Percentiles rank a stretch among this genome's conserved stretches.
phyloP scores from a whole-genome alignment of 2,888 invertebrate genomes.

The Thyatira batis region DNA sequence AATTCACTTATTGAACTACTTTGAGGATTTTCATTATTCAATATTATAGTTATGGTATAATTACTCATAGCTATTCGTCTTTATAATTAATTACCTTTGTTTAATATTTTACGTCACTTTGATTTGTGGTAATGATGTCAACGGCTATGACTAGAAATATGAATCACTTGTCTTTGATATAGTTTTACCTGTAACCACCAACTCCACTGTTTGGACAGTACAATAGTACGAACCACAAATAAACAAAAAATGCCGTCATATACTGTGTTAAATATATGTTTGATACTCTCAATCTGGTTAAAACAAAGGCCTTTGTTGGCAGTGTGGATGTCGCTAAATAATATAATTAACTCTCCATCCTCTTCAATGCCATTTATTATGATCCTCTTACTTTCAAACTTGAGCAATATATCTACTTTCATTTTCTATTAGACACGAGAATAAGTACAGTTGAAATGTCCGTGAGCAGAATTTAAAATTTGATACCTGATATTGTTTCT shows the following conservation, averaged over 20 bases:
- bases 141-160: neutral
- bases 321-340: neutral
- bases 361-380: neutral
- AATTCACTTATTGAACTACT: neutral
- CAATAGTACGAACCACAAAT: too few relatives aligned
- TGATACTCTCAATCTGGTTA: too few relatives aligned
- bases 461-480: constrained; percentile 3
- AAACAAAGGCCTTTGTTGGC: neutral
- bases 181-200: neutral
- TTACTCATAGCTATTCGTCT: neutral
- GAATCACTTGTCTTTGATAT: neutral
- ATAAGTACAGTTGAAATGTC: neutral
- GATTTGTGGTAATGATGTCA: neutral
- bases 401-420: neutral
- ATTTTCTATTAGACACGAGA: neutral
- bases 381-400: neutral
- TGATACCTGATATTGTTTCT: neutral
- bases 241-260: too few relatives aligned
- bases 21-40: neutral
- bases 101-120: neutral
- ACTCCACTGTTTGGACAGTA: too few relatives aligned
- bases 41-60: neutral
- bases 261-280: too few relatives aligned
- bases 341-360: too few relatives aligned
- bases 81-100: neutral